Evolutionary conservation across 2,113 vertebrate species (phyloP), one percentile per base, ranked within the genome.

Genomic region (Procavia capensis): DNA sequence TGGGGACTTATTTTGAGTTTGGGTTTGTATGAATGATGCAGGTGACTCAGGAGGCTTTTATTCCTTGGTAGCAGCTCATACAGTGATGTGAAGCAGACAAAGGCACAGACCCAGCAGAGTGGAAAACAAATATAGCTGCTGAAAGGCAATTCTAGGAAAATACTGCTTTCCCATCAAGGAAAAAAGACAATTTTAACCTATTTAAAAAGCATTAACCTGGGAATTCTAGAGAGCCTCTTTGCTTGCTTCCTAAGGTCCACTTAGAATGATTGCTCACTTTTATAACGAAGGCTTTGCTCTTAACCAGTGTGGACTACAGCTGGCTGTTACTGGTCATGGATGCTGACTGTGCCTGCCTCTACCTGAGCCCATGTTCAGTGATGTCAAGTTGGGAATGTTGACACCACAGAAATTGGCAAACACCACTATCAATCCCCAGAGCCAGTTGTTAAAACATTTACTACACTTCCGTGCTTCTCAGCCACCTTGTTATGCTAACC

Each of bases 341-440:
- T 64, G 43, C 36, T 41, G 27, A 27, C 29, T 31, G 19, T 64
- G 59, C 22, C 1, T 13, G 8, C 20, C 34, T 50, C 39, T 85
- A 36, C 29, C 59, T 17, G 87, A 7, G 31, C 70, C 45, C 29
- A 39, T 6, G 31, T 76, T 83, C 45, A 54, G 45, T 14, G 39
- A 61, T 20, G 5, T 74, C 36, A 41, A 2, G 0, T 39, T 85
- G 59, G 68, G 70, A 85, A 31, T 2, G 29, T 3, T 41, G 57
- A 86, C 17, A 57, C 5, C 36, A 10, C 25, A 54, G 85, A 95
- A 47, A 47, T 80, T 66, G 90, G 72, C 72, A 81, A 61, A 78
- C 2, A 6, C 50, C 6, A 9, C 31, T 0, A n/a, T 80, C 36
- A 88, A 39, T 25, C 34, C 43, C 79, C 0, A 0, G 22, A 50